Evolutionary conservation across 2,797 vertebrate species (phyloP).

Genomic region (Sebastes goodei): DNA sequence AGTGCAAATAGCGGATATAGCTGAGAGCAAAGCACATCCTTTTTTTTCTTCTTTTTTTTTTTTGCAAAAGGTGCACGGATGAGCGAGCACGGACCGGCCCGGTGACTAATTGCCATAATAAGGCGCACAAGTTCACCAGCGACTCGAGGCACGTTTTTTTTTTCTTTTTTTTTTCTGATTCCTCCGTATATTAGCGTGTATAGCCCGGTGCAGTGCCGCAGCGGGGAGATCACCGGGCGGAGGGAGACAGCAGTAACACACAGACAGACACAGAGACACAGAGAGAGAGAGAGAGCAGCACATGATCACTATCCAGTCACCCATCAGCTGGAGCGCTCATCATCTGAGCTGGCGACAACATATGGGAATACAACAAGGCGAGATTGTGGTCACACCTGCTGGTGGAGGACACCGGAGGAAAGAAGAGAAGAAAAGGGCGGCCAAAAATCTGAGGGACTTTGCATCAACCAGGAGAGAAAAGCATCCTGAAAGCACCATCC

Average conservation of each 20-base stretch:
- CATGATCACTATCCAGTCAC: slow-evolving; percentile 76
- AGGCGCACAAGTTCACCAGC: slow-evolving; percentile 70
- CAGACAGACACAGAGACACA: slow-evolving; percentile 20
- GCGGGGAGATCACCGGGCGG: slow-evolving; percentile 77
- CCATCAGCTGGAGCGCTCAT: slow-evolving; percentile 66
- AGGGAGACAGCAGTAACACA: slow-evolving; percentile 62
- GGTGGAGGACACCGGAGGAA: slow-evolving; percentile 50
- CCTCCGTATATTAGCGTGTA: slow-evolving; percentile 53
- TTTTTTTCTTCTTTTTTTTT: slow-evolving; percentile 1
- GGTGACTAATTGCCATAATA: slow-evolving; percentile 65
- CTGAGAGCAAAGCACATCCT: slow-evolving; percentile 31
- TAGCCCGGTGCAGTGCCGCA: slow-evolving; percentile 78
- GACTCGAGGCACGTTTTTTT: slow-evolving; percentile 53
- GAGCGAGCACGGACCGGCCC: slow-evolving; percentile 43
- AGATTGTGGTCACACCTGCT: slow-evolving; percentile 69
- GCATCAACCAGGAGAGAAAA: slow-evolving; percentile 42
- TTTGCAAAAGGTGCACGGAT: slow-evolving; percentile 34
- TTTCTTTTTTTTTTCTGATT: slow-evolving; percentile 44
- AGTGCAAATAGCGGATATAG: slow-evolving; percentile 51
- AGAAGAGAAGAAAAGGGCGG: slow-evolving; percentile 12
- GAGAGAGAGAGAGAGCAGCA: slow-evolving; percentile 50
- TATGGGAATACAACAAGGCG: slow-evolving; percentile 80
- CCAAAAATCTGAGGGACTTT: slow-evolving; percentile 40
- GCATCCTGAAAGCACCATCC: slow-evolving; percentile 45
- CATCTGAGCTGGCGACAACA: slow-evolving; percentile 66